Percentiles rank a stretch among this genome's conserved stretches.
These are phyloP conservation scores for Chironomus tepperi DNA, from an alignment of 1,140 invertebrate species.

Conservation along the genomic window DNA sequence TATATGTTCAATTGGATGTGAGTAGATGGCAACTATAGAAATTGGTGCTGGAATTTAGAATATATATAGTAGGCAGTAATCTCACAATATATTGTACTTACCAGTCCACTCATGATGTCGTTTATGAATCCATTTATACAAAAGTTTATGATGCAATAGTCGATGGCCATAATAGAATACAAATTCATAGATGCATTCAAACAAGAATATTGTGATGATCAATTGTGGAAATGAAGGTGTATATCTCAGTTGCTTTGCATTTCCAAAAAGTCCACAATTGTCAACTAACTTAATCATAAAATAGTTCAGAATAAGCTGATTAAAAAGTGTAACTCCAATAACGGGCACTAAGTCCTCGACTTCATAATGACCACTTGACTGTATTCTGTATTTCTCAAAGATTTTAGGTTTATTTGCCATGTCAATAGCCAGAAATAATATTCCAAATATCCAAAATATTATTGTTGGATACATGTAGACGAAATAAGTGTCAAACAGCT, in stretches of 20 bases:
- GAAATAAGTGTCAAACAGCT: constrained; percentile 55
- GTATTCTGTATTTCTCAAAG: constrained; percentile 67
- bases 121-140: constrained; percentile 80
- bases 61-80: background rate
- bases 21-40: constrained; percentile 71
- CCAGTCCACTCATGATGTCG: constrained; percentile 72
- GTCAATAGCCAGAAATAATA: constrained; percentile 63
- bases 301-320: constrained; percentile 59
- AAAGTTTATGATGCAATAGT: constrained; percentile 57
- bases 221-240: constrained; percentile 72
- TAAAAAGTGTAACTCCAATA: constrained; percentile 62
- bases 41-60: constrained; percentile 49
- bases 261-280: constrained; percentile 40
- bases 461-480: constrained; percentile 44
- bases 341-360: constrained; percentile 47
- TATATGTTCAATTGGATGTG: constrained; percentile 78
- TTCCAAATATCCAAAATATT: constrained; percentile 66
- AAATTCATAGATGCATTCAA: constrained; percentile 69
- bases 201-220: constrained; percentile 59
- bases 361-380: constrained; percentile 66
- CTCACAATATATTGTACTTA: background rate
- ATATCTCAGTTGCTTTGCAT: constrained; percentile 48
- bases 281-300: constrained; percentile 52
- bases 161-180: constrained; percentile 83
- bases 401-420: constrained; percentile 54